Evolutionary conservation across 2,888 invertebrate species (phyloP).

Genomic region (Thecophora atra): DNA sequence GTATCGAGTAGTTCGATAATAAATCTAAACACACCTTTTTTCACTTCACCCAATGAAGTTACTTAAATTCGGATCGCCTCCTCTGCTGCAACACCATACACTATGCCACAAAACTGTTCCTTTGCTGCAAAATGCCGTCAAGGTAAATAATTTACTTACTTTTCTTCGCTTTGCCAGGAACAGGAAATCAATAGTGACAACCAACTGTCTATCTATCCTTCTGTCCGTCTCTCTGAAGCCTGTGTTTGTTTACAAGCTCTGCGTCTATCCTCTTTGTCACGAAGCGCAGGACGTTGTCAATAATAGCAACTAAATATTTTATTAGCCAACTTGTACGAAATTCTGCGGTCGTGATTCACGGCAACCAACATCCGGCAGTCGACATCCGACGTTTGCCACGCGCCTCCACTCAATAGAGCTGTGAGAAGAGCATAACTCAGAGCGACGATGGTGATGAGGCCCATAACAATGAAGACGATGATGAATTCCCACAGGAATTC

Average conservation of each 20-base stretch:
- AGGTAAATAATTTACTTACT: slow-evolving; percentile 27
- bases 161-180: slow-evolving; percentile 11
- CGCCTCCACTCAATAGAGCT: slow-evolving; percentile 27
- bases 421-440: slow-evolving; percentile 24
- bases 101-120: neutral
- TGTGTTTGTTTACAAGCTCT: neutral
- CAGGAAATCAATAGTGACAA: slow-evolving; percentile 20
- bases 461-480: slow-evolving; percentile 52
- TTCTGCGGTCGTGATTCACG: slow-evolving; percentile 53
- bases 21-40: neutral
- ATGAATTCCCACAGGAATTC: slow-evolving; percentile 55
- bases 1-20: neutral
- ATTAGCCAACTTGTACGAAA: slow-evolving; percentile 53
- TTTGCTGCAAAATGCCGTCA: slow-evolving; percentile 15
- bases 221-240: neutral
- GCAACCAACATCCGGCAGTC: slow-evolving; percentile 49
- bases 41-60: neutral
- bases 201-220: neutral
- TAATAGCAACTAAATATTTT: slow-evolving; percentile 60
- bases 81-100: neutral
- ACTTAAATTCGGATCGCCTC: neutral
- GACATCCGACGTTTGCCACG: slow-evolving; percentile 42
- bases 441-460: slow-evolving; percentile 42
- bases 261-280: neutral
- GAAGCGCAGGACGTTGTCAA: slow-evolving; percentile 52